These are phyloP conservation scores for Seriola rivoliana DNA, from an alignment of 2,113 vertebrate species.

Conservation along the genomic window DNA sequence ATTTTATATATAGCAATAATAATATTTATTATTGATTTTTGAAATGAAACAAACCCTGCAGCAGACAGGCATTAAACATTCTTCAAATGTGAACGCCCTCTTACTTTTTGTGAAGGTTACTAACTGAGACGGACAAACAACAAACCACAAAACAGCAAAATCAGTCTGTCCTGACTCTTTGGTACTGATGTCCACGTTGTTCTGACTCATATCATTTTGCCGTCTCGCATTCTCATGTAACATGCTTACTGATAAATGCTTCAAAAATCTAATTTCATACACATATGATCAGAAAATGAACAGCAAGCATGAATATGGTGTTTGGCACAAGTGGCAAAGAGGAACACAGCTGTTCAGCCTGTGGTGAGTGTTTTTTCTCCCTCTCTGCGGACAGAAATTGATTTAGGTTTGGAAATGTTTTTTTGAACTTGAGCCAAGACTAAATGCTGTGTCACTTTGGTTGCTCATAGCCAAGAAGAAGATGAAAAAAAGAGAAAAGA, in stretches of 20 bases:
- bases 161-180: not conserved
- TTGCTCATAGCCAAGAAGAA: constrained; percentile 52
- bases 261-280: not conserved
- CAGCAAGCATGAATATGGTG: not conserved
- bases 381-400: constrained; percentile 60
- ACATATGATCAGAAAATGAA: not conserved
- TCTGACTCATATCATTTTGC: constrained; percentile 19
- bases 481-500: constrained; percentile 27
- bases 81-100: no score
- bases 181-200: constrained; percentile 7
- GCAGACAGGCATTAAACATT: no score
- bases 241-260: not conserved
- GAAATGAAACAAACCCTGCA: no score
- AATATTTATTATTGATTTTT: no score
- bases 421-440: constrained; percentile 75
- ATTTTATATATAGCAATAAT: no score
- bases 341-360: constrained; percentile 1
- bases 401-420: constrained; percentile 69
- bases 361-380: constrained; percentile 28
- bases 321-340: not conserved
- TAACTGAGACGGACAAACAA: no score
- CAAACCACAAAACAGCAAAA: not conserved
- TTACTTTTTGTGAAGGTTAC: no score
- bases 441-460: constrained; percentile 80
- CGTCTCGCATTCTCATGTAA: not conserved